phyloP scores from a whole-genome alignment of 2,113 vertebrate species.

The Tupaia chinensis region DNA sequence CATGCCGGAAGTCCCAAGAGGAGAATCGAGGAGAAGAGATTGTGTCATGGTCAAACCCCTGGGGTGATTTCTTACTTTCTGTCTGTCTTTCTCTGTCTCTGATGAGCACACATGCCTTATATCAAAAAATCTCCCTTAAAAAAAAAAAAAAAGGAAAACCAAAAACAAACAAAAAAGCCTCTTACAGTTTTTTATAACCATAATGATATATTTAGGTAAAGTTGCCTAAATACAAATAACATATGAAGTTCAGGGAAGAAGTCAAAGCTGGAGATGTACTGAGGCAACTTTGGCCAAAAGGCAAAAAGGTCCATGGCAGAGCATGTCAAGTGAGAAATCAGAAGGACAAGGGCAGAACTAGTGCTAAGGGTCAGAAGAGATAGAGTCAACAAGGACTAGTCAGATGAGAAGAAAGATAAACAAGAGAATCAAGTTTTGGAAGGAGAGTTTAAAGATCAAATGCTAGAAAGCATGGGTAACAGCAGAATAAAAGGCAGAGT shows the following conservation, averaged over 20 bases:
- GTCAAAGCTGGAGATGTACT: neutral
- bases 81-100: too few relatives aligned
- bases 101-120: neutral
- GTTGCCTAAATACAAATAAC: constrained; percentile 14
- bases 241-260: neutral
- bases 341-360: neutral
- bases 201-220: neutral
- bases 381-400: neutral
- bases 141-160: neutral
- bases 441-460: constrained; percentile 27
- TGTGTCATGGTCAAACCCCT: too few relatives aligned
- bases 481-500: neutral
- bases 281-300: neutral
- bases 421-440: neutral
- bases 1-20: too few relatives aligned
- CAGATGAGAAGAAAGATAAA: neutral
- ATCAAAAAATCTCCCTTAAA: neutral
- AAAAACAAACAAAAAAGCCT: too few relatives aligned
- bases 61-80: too few relatives aligned
- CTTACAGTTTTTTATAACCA: too few relatives aligned
- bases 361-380: neutral
- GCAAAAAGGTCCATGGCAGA: neutral
- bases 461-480: neutral
- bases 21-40: too few relatives aligned
- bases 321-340: neutral